Percentiles rank a stretch among this genome's conserved stretches.
phyloP scores from a whole-genome alignment of 2,888 invertebrate species.

The Andrena marginata region DNA sequence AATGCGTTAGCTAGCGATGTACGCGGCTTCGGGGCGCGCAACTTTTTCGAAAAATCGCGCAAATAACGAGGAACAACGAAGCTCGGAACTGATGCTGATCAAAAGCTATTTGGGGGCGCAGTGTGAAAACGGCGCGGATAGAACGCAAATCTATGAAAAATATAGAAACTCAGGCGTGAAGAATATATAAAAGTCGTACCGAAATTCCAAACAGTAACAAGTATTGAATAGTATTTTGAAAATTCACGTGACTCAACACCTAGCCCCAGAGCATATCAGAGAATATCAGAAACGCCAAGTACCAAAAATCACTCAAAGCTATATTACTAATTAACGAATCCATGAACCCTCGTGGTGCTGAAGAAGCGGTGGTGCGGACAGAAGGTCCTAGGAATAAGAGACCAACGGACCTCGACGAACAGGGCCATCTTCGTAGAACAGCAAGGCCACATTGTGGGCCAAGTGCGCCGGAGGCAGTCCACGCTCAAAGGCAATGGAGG shows the following conservation, averaged over 20 bases:
- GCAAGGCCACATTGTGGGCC: constrained; percentile 56
- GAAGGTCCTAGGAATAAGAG: constrained; percentile 15
- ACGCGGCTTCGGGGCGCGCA: no score
- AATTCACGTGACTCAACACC: not conserved
- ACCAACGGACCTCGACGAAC: constrained; percentile 1
- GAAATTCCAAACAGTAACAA: no score
- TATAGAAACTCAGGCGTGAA: not conserved
- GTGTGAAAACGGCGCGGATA: not conserved
- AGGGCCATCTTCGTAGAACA: constrained; percentile 54
- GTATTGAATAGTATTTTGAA: no score
- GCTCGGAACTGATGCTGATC: not conserved
- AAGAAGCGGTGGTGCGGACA: not conserved
- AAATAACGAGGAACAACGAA: not conserved
- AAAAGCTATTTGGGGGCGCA: not conserved
- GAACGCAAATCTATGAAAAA: not conserved
- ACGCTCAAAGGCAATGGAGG: constrained; percentile 57
- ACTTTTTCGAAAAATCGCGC: not conserved
- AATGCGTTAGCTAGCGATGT: not conserved
- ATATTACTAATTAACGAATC: no score
- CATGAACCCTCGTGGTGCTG: not conserved
- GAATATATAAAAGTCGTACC: no score
- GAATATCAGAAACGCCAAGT: no score
- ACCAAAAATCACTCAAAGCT: no score
- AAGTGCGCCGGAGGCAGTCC: constrained; percentile 58
- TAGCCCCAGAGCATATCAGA: not conserved